These are phyloP conservation scores for Andricus grossulariae DNA, from an alignment of 1,140 invertebrate species.

Conservation along the genomic window DNA sequence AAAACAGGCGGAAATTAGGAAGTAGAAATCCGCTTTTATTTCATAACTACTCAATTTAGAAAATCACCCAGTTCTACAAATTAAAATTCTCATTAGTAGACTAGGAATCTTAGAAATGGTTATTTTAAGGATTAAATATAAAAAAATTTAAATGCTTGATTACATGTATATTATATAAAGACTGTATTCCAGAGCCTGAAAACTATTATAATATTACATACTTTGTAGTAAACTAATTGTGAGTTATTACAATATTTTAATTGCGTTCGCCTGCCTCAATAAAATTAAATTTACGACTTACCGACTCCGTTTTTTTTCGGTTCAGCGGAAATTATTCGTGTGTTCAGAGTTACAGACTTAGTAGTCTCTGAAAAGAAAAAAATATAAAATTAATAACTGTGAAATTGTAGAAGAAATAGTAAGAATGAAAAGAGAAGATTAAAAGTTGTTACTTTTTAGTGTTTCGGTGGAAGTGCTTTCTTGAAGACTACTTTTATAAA, in stretches of 20 bases:
- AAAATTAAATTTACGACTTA: slow-evolving; percentile 51
- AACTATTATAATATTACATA: too few species aligned
- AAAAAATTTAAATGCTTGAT: too few species aligned
- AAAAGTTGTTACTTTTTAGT: slow-evolving; percentile 65
- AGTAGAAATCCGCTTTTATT: too few species aligned
- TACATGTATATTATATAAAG: too few species aligned
- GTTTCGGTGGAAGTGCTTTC: slow-evolving; percentile 71
- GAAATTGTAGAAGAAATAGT: neutral
- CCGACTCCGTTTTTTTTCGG: slow-evolving; percentile 68
- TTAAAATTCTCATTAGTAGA: too few species aligned
- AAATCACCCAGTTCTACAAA: too few species aligned
- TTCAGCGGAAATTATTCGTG: slow-evolving; percentile 59
- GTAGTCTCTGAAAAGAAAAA: slow-evolving; percentile 64
- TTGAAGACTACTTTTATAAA: slow-evolving; percentile 73
- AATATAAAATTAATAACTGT: slow-evolving; percentile 33
- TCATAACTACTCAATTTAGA: too few species aligned
- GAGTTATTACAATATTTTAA: neutral
- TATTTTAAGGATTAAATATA: too few species aligned
- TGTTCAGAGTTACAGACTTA: slow-evolving; percentile 66
- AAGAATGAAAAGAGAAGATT: slow-evolving; percentile 1
- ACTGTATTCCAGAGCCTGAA: too few species aligned
- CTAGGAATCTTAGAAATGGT: too few species aligned
- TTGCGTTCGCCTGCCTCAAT: neutral
- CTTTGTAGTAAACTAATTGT: neutral
- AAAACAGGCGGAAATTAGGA: too few species aligned